Percentiles rank a stretch among this genome's conserved stretches.
Conservation (phyloP, 1,140 invertebrate genomes). For the Andricus grossulariae region DNA sequence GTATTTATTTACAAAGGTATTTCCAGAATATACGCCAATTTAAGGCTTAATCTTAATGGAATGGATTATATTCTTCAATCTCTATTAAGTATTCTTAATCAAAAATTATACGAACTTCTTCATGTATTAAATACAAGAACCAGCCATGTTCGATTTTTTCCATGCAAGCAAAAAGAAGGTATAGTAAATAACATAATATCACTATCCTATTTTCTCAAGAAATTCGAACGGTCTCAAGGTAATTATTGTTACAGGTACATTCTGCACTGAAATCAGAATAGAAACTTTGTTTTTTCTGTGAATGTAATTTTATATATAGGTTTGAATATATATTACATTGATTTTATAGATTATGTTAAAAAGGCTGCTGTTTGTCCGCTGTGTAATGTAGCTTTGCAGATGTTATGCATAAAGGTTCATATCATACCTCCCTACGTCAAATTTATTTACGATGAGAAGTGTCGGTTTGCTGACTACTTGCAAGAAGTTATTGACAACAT, state of each 20-base stretch:
- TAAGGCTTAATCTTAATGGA: background rate
- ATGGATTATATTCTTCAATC: background rate
- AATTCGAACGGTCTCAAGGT: no score
- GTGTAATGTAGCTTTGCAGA: no score
- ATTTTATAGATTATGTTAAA: background rate
- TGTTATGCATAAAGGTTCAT: background rate
- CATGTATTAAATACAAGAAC: no score
- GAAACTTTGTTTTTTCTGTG: no score
- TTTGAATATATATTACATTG: background rate
- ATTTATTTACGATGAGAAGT: conserved; percentile 3
- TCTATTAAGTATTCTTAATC: background rate
- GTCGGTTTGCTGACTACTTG: background rate
- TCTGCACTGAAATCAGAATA: no score
- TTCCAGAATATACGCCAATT: background rate
- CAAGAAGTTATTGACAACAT: background rate
- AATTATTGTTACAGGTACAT: no score
- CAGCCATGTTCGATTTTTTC: no score
- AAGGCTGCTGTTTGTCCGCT: background rate
- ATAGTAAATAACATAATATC: no score
- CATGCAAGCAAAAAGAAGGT: no score
- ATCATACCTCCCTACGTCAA: background rate
- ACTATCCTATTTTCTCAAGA: no score
- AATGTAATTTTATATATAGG: no score
- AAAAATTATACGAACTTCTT: no score
- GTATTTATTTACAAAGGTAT: background rate